These are phyloP conservation scores for Nephrocerus scutellatus DNA, from an alignment of 2,888 invertebrate genomes.

Conservation along the genomic window DNA sequence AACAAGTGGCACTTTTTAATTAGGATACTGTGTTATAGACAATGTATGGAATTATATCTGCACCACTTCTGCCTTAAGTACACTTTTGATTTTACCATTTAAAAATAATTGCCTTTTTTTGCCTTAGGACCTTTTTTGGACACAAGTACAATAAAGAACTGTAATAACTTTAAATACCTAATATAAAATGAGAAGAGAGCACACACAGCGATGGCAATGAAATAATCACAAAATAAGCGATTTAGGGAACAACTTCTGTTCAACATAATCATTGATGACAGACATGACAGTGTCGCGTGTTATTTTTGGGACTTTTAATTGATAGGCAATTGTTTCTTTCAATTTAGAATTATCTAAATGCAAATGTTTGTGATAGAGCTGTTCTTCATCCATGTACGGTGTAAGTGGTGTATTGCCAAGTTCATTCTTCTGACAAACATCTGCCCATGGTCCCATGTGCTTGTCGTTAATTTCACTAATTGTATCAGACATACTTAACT, in stretches of 20 bases:
- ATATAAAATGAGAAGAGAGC: no score
- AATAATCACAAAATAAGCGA: conserved; percentile 57
- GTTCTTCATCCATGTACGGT: conserved; percentile 77
- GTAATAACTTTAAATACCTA: no score
- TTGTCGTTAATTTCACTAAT: conserved; percentile 91
- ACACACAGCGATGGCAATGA: no score
- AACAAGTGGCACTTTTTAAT: no score
- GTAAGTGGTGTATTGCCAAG: conserved; percentile 80
- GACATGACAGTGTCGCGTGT: conserved; percentile 58
- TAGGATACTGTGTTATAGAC: no score
- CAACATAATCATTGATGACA: conserved; percentile 72
- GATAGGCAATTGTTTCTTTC: conserved; percentile 53
- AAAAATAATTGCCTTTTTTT: no score
- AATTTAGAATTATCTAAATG: conserved; percentile 66
- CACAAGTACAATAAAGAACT: no score
- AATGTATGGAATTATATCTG: no score
- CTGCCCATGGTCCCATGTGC: conserved; percentile 87
- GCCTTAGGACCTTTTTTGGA: no score
- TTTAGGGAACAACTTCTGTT: conserved; percentile 76
- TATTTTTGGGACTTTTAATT: conserved; percentile 56
- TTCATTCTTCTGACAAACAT: conserved; percentile 66
- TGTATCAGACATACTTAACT: conserved; percentile 71
- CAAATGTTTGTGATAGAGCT: conserved; percentile 73
- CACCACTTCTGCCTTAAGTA: no score
- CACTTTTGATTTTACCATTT: no score